phyloP scores from a whole-genome alignment of 2,888 invertebrate species.

The Chrysina gloriosa region DNA sequence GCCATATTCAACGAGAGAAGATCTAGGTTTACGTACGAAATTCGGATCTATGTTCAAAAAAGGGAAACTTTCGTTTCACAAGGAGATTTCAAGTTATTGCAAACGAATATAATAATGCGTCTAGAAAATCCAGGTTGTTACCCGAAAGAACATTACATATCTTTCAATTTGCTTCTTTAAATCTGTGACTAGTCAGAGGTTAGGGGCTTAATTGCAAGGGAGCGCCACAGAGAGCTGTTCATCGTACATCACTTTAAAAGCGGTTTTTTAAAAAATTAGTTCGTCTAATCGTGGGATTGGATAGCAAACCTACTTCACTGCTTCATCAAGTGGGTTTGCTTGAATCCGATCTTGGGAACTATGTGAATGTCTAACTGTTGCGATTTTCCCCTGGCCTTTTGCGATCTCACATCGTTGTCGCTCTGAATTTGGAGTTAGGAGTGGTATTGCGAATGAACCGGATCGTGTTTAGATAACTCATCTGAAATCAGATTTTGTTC shows the following conservation, averaged over 20 bases:
- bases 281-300: not conserved
- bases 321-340: too few relatives aligned
- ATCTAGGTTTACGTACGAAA: too few relatives aligned
- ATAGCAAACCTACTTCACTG: not conserved
- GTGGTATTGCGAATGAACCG: too few relatives aligned
- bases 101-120: constrained; percentile 8
- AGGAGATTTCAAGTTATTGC: constrained; percentile 23
- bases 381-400: not conserved
- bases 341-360: not conserved
- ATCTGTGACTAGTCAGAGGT: not conserved
- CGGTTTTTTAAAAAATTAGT: not conserved
- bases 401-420: too few relatives aligned
- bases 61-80: constrained; percentile 28
- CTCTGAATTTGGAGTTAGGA: too few relatives aligned
- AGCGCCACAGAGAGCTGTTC: constrained; percentile 16
- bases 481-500: too few relatives aligned
- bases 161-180: not conserved
- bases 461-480: too few relatives aligned
- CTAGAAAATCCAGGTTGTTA: constrained; percentile 9
- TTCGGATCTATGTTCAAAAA: too few relatives aligned
- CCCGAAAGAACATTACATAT: not conserved
- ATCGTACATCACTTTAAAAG: constrained; percentile 22
- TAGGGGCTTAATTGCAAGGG: not conserved
- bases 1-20: too few relatives aligned
- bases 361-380: not conserved